Conservation (phyloP, 2,888 invertebrate genomes). For the Drosophila ochracea region DNA sequence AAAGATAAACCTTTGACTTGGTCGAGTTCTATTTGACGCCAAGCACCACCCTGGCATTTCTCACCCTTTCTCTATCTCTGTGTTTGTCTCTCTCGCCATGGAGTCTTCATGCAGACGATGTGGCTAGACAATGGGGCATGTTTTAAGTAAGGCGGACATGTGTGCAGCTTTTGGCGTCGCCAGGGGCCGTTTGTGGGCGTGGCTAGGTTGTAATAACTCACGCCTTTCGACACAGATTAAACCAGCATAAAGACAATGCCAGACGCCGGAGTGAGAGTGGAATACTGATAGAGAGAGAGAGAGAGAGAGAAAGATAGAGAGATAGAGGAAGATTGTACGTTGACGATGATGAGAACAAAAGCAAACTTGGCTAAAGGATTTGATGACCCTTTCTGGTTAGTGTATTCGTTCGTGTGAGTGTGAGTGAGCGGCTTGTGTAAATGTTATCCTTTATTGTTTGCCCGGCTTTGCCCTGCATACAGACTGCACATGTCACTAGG, state of each 20-base stretch:
- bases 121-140: constrained; percentile 49
- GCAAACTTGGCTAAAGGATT: constrained; percentile 78
- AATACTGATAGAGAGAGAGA: not conserved
- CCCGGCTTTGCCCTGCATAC: constrained; percentile 49
- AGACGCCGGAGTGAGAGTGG: constrained; percentile 21
- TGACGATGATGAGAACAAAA: constrained; percentile 75
- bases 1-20: constrained; percentile 78
- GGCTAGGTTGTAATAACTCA: constrained; percentile 78
- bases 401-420: constrained; percentile 27
- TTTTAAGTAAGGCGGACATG: constrained; percentile 30
- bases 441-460: constrained; percentile 79
- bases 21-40: constrained; percentile 42
- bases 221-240: constrained; percentile 82
- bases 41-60: not conserved
- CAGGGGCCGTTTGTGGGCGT: constrained; percentile 63
- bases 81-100: not conserved
- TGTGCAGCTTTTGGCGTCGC: constrained; percentile 34
- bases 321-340: constrained; percentile 39
- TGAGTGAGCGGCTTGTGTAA: constrained; percentile 59
- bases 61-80: not conserved
- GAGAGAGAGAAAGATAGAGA: constrained; percentile 31
- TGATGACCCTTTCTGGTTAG: constrained; percentile 62
- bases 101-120: not conserved
- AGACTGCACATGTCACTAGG: constrained; percentile 63
- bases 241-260: constrained; percentile 77